Evolutionary conservation across 2,888 invertebrate species (phyloP).

Genomic region (Callyntrura sp.): DNA sequence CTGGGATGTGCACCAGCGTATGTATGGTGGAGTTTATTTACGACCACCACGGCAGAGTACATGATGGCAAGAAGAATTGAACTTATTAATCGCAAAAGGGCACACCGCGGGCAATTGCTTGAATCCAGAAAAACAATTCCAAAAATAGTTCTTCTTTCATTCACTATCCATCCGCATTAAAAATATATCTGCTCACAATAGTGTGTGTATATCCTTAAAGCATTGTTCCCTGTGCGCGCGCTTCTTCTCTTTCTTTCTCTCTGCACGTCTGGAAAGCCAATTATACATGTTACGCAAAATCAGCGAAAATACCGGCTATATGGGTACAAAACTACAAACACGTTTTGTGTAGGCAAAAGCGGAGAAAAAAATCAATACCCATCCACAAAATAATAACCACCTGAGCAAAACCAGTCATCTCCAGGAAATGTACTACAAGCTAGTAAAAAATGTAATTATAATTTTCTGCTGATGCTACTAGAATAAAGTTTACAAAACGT

Average conservation of each 20-base stretch:
- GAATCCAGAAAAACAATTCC: no score
- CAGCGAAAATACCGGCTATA: not conserved
- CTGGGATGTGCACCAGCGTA: no score
- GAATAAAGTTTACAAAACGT: not conserved
- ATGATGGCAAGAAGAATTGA: no score
- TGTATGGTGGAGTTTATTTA: no score
- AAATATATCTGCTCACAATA: no score
- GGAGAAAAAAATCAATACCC: not conserved
- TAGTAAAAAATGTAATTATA: slow-evolving; percentile 5
- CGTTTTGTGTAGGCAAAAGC: not conserved
- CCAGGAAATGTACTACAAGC: slow-evolving; percentile 43
- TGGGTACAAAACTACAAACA: not conserved
- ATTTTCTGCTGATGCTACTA: not conserved
- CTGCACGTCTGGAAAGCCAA: not conserved
- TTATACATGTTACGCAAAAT: not conserved
- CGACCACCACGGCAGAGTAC: no score
- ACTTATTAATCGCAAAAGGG: no score
- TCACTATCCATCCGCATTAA: no score
- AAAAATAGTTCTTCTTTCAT: no score
- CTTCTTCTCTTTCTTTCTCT: not conserved
- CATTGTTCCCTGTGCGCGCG: no score
- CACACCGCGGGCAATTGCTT: no score
- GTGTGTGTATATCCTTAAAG: no score
- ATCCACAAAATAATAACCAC: not conserved
- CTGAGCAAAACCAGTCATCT: slow-evolving; percentile 53